Conservation (phyloP, 2,888 invertebrate species). For the Idaea straminata region DNA sequence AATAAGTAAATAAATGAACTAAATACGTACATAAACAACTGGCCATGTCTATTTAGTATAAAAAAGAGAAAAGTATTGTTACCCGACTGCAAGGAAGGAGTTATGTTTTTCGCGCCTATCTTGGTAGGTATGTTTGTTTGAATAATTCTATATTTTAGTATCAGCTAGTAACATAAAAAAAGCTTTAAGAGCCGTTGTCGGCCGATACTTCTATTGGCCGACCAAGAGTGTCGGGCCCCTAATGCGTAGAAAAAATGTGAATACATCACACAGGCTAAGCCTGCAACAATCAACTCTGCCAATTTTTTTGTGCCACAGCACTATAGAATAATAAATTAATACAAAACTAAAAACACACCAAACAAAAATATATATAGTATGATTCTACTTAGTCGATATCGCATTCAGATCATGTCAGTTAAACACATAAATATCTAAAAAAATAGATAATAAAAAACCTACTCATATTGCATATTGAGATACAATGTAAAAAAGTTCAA, state of each 20-base stretch:
- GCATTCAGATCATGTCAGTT: conserved; percentile 48
- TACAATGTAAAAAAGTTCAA: conserved; percentile 36
- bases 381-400: conserved; percentile 9
- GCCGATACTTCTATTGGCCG: neutral
- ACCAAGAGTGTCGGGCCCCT: neutral
- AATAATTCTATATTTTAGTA: too few species aligned
- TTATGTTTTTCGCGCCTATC: too few species aligned
- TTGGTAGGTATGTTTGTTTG: too few species aligned
- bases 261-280: conserved; percentile 23
- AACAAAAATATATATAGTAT: conserved; percentile 53
- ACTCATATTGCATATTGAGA: conserved; percentile 39
- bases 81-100: neutral
- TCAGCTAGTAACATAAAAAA: too few species aligned
- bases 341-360: conserved; percentile 49
- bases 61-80: conserved; percentile 19
- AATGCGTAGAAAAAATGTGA: conserved; percentile 8
- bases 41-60: conserved; percentile 12
- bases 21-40: conserved; percentile 10
- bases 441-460: conserved; percentile 43
- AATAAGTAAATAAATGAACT: conserved; percentile 9
- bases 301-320: neutral
- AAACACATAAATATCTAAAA: conserved; percentile 43
- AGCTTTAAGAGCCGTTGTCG: too few species aligned
- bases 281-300: conserved; percentile 16
- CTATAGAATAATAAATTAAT: neutral